Evolutionary conservation across 1,140 invertebrate species (phyloP), one percentile per base, ranked within the genome.

Genomic region (Drosophila littoralis): DNA sequence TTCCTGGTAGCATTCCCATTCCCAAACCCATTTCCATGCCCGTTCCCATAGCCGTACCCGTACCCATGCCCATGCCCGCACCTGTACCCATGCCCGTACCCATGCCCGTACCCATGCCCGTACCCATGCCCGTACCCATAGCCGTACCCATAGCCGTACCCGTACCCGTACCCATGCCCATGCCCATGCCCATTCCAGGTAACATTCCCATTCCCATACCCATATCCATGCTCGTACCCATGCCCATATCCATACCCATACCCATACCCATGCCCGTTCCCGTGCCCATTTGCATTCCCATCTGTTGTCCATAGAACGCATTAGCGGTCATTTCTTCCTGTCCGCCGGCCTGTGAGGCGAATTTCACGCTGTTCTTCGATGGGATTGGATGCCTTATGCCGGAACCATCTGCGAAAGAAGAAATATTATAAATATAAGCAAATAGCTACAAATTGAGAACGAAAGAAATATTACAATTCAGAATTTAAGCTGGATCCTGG

Each of bases 251-350:
- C 22, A 22, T 12, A 38, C n/a, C 17, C 28, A 51, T 50, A 5
- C 48, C 28, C 10, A 17, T n/a, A 36, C 7, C 15, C 55, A 58
- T 58, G 3, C n/a, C 17, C 22, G 33, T 51, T 12, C 50, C 32
- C 10, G 10, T n/a, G n/a, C 8, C 15, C 55, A 59, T 59, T 6
- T 22, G 35, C 48, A 45, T 52, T 7, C 32, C 45, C 36, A 72
- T 50, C 22, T 58, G 63, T n/a, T 45, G 45, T 10, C 45, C 32
- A 45, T 40, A 58, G 12, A 42, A 65, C 2, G 57, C 68, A 1
- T 10, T 22, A 8, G 43, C 42, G 8, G 7, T 8, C 58, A 52
- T 45, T 9, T 8, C 33, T 2, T 40, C 35, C 15, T 33, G 6
- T 9, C 8, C 7, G n/a, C 4, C 17, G 12, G 2, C 33, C 12